phyloP scores from a whole-genome alignment of 2,888 invertebrate species.

The Nycteola revayana region DNA sequence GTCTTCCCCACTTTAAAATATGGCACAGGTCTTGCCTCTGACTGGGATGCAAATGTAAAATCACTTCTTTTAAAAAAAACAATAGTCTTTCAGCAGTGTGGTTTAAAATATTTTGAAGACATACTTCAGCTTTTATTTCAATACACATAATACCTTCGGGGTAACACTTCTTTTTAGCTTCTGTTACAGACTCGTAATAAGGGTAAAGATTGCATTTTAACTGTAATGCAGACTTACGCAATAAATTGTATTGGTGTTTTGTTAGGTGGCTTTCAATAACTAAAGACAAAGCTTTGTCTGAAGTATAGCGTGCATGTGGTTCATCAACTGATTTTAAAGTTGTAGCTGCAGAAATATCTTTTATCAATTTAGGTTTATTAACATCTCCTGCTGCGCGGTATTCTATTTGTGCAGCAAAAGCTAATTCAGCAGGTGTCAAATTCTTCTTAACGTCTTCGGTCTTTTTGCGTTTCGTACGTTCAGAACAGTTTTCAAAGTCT shows the following conservation, averaged over 20 bases:
- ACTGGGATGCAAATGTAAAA: not conserved
- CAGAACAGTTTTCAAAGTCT: not conserved
- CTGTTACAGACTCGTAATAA: conserved; percentile 12
- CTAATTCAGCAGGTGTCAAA: conserved; percentile 4
- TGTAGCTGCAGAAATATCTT: conserved; percentile 6
- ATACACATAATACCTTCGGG: conserved; percentile 5
- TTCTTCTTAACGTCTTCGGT: not conserved
- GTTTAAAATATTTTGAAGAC: conserved; percentile 6
- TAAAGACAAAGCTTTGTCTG: conserved; percentile 11
- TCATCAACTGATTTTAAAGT: conserved; percentile 10
- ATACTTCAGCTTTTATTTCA: conserved; percentile 8
- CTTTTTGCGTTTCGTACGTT: not conserved
- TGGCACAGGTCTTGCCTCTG: not conserved
- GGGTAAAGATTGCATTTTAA: conserved; percentile 14
- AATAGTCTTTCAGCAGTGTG: conserved; percentile 7
- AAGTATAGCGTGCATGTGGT: conserved; percentile 3
- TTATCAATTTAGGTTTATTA: conserved; percentile 6
- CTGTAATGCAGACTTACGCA: conserved; percentile 11
- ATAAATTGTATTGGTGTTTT: conserved; percentile 14
- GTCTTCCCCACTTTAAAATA: conserved; percentile 12
- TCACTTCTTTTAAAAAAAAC: conserved; percentile 3
- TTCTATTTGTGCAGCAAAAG: conserved; percentile 11
- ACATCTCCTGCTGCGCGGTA: conserved; percentile 5
- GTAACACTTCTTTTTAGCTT: conserved; percentile 6
- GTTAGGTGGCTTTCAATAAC: conserved; percentile 12